Conservation (phyloP, 2,797 vertebrate species). For the Falco cherrug region DNA sequence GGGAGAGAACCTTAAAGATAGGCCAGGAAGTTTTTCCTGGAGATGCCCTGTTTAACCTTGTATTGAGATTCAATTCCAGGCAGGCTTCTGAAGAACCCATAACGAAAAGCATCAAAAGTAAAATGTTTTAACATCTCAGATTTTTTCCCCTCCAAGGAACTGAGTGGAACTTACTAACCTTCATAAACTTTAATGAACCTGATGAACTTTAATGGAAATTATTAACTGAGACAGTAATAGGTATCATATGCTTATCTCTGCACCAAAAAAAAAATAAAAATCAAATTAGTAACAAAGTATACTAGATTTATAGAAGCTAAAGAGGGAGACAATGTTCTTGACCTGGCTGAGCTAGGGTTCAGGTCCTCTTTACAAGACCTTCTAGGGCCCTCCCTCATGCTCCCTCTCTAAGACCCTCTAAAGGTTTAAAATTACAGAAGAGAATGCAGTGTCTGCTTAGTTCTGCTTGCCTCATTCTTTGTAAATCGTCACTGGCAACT, state of each 20-base stretch:
- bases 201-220: not conserved
- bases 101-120: not conserved
- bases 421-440: not conserved
- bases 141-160: not conserved
- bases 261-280: not conserved
- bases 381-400: not conserved
- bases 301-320: not conserved
- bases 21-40: not conserved
- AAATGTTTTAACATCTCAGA: not conserved
- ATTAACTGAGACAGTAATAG: not conserved
- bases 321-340: not conserved
- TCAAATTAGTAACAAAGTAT: not conserved
- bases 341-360: not conserved
- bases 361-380: not conserved
- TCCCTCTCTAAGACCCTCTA: not conserved
- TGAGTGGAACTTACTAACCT: not conserved
- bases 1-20: not conserved
- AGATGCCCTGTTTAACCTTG: not conserved
- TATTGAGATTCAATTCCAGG: not conserved
- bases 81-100: not conserved
- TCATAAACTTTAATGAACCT: not conserved
- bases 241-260: not conserved
- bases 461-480: conserved; percentile 81
- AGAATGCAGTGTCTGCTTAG: not conserved
- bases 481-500: conserved; percentile 66